Conservation (phyloP, 2,113 vertebrate genomes). For the Ictalurus furcatus region DNA sequence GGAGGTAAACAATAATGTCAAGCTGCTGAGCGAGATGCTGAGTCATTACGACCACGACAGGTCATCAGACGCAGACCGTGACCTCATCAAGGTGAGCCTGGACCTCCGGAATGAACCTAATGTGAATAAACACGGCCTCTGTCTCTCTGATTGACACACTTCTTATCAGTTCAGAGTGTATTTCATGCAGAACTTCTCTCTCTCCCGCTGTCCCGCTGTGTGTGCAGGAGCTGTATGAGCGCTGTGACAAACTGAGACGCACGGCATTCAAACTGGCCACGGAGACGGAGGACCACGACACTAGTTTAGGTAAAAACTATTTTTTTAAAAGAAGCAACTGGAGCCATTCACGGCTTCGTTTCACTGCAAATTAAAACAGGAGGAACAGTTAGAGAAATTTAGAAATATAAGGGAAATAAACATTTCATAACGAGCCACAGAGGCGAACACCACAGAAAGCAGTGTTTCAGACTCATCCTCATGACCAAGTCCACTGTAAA, state of each 20-base stretch:
- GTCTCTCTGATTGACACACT: not conserved
- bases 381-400: not conserved
- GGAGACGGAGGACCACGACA: slow-evolving; percentile 94
- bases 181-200: not conserved
- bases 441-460: not conserved
- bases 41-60: slow-evolving; percentile 85
- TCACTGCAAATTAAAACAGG: not conserved
- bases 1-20: slow-evolving; percentile 92
- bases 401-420: not conserved
- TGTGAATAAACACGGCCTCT: not conserved
- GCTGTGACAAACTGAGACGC: slow-evolving; percentile 90
- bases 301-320: slow-evolving; percentile 79
- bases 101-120: not conserved
- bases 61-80: slow-evolving; percentile 85
- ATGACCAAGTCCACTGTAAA: not conserved
- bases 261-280: slow-evolving; percentile 93
- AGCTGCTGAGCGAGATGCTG: slow-evolving; percentile 92
- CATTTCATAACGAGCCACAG: not conserved
- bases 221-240: slow-evolving; percentile 87
- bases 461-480: not conserved
- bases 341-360: not conserved
- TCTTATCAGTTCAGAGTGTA: not conserved
- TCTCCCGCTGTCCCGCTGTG: not conserved
- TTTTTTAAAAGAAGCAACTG: not conserved
- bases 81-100: slow-evolving; percentile 88